phyloP scores from a whole-genome alignment of 2,113 vertebrate genomes.

The Gadus chalcogrammus region DNA sequence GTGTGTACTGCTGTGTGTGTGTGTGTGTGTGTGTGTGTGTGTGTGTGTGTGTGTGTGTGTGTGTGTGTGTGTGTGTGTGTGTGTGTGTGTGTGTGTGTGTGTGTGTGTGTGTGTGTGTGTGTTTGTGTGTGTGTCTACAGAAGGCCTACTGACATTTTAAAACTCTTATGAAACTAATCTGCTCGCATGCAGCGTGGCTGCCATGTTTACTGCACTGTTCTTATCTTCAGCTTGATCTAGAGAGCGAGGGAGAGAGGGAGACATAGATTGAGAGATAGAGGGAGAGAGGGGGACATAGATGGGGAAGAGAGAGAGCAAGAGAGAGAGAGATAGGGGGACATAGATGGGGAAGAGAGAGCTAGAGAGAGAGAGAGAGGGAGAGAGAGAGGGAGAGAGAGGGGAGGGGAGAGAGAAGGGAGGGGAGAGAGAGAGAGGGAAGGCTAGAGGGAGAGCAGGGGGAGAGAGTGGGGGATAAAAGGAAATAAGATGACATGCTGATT shows the following conservation, averaged over 20 bases:
- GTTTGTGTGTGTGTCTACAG: background rate
- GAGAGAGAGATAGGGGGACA: background rate
- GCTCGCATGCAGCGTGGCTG: too few species aligned
- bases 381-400: too few species aligned
- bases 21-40: slow-evolving; percentile 1
- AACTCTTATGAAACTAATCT: background rate
- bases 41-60: background rate
- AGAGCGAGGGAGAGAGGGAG: too few species aligned
- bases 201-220: too few species aligned
- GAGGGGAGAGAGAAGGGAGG: too few species aligned
- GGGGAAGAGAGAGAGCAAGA: too few species aligned
- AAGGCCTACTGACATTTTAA: background rate
- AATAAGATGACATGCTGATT: background rate
- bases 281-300: background rate
- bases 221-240: background rate
- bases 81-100: background rate
- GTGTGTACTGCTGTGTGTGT: background rate
- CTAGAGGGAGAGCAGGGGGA: too few species aligned
- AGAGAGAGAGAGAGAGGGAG: too few species aligned
- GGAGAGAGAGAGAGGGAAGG: too few species aligned
- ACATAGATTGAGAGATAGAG: background rate
- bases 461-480: background rate
- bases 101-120: background rate
- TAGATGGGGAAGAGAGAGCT: background rate
- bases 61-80: background rate